Conservation (phyloP, 2,113 vertebrate species). For the Barbus barbus region DNA sequence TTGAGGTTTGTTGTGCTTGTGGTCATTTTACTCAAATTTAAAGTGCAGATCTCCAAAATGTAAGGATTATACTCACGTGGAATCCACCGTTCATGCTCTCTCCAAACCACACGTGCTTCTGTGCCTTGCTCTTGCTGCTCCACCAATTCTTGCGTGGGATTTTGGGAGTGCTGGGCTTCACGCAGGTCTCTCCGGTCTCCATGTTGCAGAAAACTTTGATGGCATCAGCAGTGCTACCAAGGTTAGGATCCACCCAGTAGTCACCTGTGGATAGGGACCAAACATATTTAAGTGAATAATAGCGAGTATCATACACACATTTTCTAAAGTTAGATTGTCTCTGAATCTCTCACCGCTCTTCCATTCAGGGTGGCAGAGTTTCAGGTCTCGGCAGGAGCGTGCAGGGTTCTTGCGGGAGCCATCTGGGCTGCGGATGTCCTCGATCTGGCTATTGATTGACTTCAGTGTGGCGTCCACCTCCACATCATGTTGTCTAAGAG, state of each 20-base stretch:
- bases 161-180: conserved; percentile 84
- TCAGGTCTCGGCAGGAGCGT: conserved; percentile 92
- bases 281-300: background rate
- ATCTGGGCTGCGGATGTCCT: conserved; percentile 91
- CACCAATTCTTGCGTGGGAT: conserved; percentile 98
- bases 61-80: conserved; percentile 79
- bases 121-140: conserved; percentile 89
- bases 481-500: conserved; percentile 85
- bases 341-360: conserved; percentile 82
- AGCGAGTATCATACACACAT: background rate
- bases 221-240: conserved; percentile 91
- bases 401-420: conserved; percentile 93
- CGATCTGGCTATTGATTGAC: conserved; percentile 94
- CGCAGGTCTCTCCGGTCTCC: conserved; percentile 94
- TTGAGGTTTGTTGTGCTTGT: background rate
- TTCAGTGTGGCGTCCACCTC: conserved; percentile 95
- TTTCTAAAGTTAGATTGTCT: background rate
- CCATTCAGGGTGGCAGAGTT: conserved; percentile 94
- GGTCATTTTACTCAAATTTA: background rate
- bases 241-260: conserved; percentile 98
- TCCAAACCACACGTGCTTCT: conserved; percentile 94
- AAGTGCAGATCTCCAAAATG: background rate
- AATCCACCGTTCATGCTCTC: conserved; percentile 94
- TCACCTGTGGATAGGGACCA: conserved; percentile 76
- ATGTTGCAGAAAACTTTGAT: conserved; percentile 99